A percentile compares a stretch with the other conserved stretches of the same genome.
These are phyloP conservation scores for Siphlonurus alternatus DNA, from an alignment of 2,888 invertebrate genomes.

Conservation along the genomic window DNA sequence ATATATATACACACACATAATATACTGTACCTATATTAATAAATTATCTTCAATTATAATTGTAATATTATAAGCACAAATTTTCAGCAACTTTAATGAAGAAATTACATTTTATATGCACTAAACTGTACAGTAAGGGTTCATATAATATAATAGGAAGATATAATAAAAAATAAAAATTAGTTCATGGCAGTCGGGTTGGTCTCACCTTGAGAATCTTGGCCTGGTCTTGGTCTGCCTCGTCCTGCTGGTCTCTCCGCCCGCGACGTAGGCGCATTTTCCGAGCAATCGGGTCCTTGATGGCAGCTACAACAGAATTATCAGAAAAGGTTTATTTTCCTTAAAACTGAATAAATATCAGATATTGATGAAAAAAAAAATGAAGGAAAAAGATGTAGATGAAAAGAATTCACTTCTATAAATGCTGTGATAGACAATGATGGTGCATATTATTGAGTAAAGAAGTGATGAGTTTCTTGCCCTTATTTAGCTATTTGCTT, in stretches of 20 bases:
- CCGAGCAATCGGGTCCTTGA: conserved; percentile 85
- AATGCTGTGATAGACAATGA: no score
- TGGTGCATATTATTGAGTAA: no score
- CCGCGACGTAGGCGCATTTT: conserved; percentile 72
- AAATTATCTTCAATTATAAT: no score
- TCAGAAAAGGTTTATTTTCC: not conserved
- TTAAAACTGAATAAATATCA: no score
- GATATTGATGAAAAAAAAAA: conserved; percentile 16
- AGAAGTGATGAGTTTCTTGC: no score
- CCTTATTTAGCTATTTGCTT: no score
- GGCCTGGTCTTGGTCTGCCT: conserved; percentile 70
- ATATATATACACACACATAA: no score
- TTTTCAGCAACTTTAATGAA: no score
- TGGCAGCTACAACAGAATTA: conserved; percentile 31
- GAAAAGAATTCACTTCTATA: no score
- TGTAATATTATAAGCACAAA: no score
- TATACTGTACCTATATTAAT: no score
- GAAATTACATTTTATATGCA: not conserved
- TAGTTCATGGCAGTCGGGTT: not conserved
- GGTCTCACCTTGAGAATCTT: conserved; percentile 47
- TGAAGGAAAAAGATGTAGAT: no score
- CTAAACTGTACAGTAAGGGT: not conserved
- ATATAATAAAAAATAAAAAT: conserved; percentile 7
- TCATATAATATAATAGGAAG: conserved; percentile 5
- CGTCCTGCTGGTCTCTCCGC: conserved; percentile 52